Conservation (phyloP, 2,888 invertebrate species). For the Stenodera caucasica region DNA sequence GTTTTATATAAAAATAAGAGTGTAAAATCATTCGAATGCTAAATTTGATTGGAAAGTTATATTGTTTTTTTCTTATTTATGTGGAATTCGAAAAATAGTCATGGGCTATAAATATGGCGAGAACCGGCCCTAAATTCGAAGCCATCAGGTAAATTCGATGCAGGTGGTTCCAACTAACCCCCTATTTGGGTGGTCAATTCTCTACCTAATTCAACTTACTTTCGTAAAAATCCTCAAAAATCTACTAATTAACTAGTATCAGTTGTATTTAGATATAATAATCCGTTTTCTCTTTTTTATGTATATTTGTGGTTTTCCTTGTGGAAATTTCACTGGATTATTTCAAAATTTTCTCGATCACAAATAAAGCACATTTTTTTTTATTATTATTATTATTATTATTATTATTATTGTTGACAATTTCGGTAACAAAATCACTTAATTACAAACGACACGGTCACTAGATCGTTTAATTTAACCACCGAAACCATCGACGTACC, state of each 20-base stretch:
- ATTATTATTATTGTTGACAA: no score
- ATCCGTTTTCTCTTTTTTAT: slow-evolving; percentile 1
- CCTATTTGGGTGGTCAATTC: neutral
- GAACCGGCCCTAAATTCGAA: neutral
- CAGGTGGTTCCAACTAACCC: neutral
- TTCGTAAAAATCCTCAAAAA: neutral
- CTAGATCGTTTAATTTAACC: neutral
- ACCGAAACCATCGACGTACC: neutral
- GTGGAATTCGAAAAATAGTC: no score
- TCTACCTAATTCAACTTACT: neutral
- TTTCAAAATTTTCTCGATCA: no score
- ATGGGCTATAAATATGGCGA: no score
- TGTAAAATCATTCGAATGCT: no score
- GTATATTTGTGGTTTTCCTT: neutral
- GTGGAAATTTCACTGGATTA: no score
- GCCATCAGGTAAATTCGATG: neutral
- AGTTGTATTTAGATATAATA: neutral
- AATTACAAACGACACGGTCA: neutral
- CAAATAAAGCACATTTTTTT: no score
- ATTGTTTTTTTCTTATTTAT: no score
- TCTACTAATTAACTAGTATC: neutral
- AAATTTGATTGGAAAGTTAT: no score
- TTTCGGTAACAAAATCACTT: neutral
- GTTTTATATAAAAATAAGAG: no score
- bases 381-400: no score